Evolutionary conservation across 2,888 invertebrate genomes (phyloP).

Genomic region (Diarsia rubi): DNA sequence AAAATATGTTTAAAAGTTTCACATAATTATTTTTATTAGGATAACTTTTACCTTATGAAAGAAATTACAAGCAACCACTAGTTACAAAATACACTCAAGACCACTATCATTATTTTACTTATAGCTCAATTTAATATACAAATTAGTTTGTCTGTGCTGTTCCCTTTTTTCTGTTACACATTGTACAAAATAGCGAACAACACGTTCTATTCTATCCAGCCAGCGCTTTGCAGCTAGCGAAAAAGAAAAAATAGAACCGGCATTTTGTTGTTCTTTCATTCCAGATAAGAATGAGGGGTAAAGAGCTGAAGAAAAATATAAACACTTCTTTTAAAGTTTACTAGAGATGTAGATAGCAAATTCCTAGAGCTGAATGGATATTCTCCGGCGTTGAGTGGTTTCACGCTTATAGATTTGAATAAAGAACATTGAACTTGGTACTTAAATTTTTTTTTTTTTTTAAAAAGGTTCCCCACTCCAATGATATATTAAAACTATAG

Average conservation of each 20-base stretch:
- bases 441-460: too few species aligned
- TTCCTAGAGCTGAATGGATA: neutral
- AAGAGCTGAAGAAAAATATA: constrained; percentile 22
- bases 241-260: constrained; percentile 13
- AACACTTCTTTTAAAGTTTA: constrained; percentile 32
- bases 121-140: neutral
- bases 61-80: neutral
- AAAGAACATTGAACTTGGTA: neutral
- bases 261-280: constrained; percentile 56
- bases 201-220: constrained; percentile 19
- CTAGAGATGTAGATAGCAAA: constrained; percentile 16
- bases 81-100: neutral
- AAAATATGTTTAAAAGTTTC: too few species aligned
- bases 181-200: neutral
- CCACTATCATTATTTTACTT: neutral
- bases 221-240: constrained; percentile 14
- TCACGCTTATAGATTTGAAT: neutral
- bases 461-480: too few species aligned
- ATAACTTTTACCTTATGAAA: neutral
- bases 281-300: constrained; percentile 30
- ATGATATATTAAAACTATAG: too few species aligned
- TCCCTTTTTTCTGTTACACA: neutral
- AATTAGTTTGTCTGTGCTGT: neutral
- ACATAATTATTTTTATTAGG: neutral
- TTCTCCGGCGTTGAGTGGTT: neutral